phyloP scores from a whole-genome alignment of 2,797 vertebrate genomes.

The Knipowitschia caucasica region DNA sequence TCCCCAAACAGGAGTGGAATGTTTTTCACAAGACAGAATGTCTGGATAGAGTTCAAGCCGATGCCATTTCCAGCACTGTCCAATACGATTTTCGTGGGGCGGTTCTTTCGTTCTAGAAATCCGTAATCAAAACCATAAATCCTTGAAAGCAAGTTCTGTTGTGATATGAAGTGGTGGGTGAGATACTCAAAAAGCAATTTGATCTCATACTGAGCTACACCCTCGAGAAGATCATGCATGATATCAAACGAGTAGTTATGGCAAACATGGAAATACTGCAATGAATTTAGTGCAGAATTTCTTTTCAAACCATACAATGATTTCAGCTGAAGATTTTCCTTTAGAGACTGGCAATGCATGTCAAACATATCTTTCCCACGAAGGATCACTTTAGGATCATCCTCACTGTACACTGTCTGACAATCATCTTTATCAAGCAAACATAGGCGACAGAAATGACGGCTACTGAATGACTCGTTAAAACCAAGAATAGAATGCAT shows the following conservation, averaged over 20 bases:
- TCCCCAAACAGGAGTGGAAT: slow-evolving; percentile 43
- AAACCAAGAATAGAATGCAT: slow-evolving; percentile 43
- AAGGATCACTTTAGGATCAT: slow-evolving; percentile 34
- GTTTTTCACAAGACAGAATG: slow-evolving; percentile 32
- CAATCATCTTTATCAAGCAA: slow-evolving; percentile 33
- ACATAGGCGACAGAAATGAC: slow-evolving; percentile 30
- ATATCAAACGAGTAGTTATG: too few relatives aligned
- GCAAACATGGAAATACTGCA: too few relatives aligned
- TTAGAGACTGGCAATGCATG: slow-evolving; percentile 34
- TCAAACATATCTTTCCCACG: slow-evolving; percentile 35
- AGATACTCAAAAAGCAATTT: slow-evolving; percentile 39
- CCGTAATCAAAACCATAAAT: slow-evolving; percentile 34
- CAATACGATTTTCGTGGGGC: too few relatives aligned
- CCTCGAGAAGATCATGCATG: slow-evolving; percentile 13
- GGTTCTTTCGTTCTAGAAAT: slow-evolving; percentile 30
- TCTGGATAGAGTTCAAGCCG: slow-evolving; percentile 34
- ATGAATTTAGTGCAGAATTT: too few relatives aligned
- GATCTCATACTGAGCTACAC: slow-evolving; percentile 30
- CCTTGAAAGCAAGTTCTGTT: slow-evolving; percentile 24
- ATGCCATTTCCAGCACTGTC: slow-evolving; percentile 16
- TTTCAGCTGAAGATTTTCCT: too few relatives aligned
- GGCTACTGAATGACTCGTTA: slow-evolving; percentile 28
- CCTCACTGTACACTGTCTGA: slow-evolving; percentile 30
- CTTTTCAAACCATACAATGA: too few relatives aligned
- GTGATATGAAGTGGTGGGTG: slow-evolving; percentile 20